Evolutionary conservation across 1,140 invertebrate genomes (phyloP).

Genomic region (Ylistrum balloti): DNA sequence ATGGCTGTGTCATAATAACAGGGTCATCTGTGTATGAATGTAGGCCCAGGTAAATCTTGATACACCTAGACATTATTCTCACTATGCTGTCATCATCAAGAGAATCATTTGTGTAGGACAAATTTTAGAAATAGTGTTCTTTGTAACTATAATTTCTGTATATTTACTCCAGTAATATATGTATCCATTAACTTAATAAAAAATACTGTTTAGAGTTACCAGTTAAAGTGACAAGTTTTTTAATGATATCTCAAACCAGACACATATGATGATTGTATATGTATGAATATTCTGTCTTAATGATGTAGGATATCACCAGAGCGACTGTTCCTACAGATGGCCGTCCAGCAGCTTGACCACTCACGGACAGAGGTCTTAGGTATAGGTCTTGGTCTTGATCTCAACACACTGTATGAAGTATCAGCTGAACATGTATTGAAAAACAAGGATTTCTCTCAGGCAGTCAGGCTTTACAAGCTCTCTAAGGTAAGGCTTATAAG

Average conservation of each 20-base stretch:
- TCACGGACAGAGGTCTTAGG: conserved; percentile 77
- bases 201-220: too few relatives aligned
- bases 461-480: conserved; percentile 88
- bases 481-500: conserved; percentile 85
- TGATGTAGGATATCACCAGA: conserved; percentile 85
- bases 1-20: conserved; percentile 88
- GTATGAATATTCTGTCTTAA: background rate
- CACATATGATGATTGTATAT: too few relatives aligned
- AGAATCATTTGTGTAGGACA: too few relatives aligned
- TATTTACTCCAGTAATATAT: too few relatives aligned
- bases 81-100: too few relatives aligned
- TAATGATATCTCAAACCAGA: too few relatives aligned
- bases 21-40: conserved; percentile 88
- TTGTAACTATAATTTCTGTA: too few relatives aligned
- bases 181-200: too few relatives aligned
- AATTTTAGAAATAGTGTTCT: too few relatives aligned
- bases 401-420: conserved; percentile 88
- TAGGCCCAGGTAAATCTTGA: conserved; percentile 84
- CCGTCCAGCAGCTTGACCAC: conserved; percentile 84
- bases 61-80: too few relatives aligned
- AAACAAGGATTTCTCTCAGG: conserved; percentile 86
- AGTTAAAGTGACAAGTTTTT: too few relatives aligned
- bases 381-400: conserved; percentile 84
- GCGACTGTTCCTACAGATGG: conserved; percentile 87
- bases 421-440: conserved; percentile 88